Evolutionary conservation across 2,888 invertebrate species (phyloP).

Genomic region (Phalangium opilio): DNA sequence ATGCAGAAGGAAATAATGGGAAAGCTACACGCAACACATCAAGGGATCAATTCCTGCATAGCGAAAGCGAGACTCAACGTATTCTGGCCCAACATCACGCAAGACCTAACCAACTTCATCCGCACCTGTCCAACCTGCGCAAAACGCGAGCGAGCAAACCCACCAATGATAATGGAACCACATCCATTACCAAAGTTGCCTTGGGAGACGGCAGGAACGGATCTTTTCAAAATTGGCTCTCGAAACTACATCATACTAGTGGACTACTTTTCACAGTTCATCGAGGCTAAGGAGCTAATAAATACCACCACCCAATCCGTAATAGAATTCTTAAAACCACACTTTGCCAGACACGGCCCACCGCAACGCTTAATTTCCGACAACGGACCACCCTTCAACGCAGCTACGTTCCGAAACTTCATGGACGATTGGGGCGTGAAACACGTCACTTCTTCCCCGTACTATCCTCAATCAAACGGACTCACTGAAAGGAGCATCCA

Average conservation of each 20-base stretch:
- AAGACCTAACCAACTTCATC: slow-evolving; percentile 1
- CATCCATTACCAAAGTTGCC: slow-evolving; percentile 1
- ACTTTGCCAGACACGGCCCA: slow-evolving; percentile 3
- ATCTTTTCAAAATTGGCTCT: slow-evolving; percentile 1
- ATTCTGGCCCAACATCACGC: slow-evolving; percentile 3
- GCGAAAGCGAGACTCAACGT: slow-evolving; percentile 3
- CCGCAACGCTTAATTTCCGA: not conserved
- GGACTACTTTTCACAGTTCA: slow-evolving; percentile 6
- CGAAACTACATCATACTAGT: slow-evolving; percentile 2
- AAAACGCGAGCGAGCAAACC: slow-evolving; percentile 1
- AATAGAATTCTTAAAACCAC: slow-evolving; percentile 5
- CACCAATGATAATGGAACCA: not conserved
- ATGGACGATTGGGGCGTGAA: not conserved
- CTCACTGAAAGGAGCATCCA: not conserved
- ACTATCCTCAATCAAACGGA: slow-evolving; percentile 4
- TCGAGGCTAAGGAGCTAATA: slow-evolving; percentile 1
- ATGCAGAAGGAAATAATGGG: slow-evolving; percentile 3
- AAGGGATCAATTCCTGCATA: slow-evolving; percentile 5
- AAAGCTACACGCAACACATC: slow-evolving; percentile 1
- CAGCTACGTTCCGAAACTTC: not conserved
- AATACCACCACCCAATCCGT: slow-evolving; percentile 1
- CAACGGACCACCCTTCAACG: slow-evolving; percentile 4
- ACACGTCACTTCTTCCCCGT: not conserved
- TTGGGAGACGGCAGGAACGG: slow-evolving; percentile 2
- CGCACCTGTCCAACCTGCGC: slow-evolving; percentile 1